Conservation (phyloP, 35 echinoderm and acorn worm species). For the Amphiura filiformis region DNA sequence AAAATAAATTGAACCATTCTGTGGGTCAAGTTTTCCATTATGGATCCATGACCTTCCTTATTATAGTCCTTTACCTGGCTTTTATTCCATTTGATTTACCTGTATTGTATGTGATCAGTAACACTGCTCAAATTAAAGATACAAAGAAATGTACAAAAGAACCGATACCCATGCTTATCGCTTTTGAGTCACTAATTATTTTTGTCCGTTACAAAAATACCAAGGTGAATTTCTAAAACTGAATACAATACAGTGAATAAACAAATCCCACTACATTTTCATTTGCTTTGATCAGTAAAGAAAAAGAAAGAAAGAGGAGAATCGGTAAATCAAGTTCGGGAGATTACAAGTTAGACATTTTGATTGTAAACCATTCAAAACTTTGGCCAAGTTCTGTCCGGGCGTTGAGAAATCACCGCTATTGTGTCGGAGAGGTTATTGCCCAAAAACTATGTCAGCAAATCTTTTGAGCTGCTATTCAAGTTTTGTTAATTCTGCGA, state of each 20-base stretch:
- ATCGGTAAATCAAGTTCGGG: background rate
- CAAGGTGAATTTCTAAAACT: background rate
- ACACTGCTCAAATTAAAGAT: too few species aligned
- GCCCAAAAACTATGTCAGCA: background rate
- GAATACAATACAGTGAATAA: background rate
- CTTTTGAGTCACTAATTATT: constrained; percentile 12
- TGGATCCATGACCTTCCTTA: too few species aligned
- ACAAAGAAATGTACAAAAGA: too few species aligned
- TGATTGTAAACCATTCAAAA: background rate
- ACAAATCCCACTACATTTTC: background rate
- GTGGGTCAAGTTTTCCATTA: too few species aligned
- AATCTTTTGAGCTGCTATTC: background rate
- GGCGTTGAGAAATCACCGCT: background rate
- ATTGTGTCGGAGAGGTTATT: background rate
- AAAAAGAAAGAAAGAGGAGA: background rate
- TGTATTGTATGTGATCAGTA: too few species aligned
- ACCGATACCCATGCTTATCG: too few species aligned
- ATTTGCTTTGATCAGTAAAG: background rate
- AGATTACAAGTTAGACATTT: background rate
- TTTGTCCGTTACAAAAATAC: background rate
- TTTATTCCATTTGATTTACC: too few species aligned
- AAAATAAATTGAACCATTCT: too few species aligned
- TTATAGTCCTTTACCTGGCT: too few species aligned
- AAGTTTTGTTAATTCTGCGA: background rate
- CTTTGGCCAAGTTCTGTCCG: background rate